Evolutionary conservation across 2,888 invertebrate genomes (phyloP), one percentile per base, ranked within the genome.

Genomic region (Neoascia interrupta): DNA sequence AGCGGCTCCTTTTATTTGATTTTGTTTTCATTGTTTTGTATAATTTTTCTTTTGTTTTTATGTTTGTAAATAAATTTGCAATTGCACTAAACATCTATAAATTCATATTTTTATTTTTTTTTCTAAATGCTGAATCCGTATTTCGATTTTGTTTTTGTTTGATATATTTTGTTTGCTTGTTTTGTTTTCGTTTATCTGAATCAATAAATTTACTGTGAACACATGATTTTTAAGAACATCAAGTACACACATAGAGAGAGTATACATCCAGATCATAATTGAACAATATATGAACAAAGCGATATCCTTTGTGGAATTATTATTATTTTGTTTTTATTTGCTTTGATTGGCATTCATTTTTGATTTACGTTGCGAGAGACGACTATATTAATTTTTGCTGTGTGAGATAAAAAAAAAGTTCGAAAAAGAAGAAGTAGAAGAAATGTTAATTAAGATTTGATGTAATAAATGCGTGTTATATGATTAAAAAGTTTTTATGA

Each of bases 241-340:
- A 69, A 74, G 74, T 61, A 58, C 39, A 70, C 70, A 75, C 63
- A 26, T 64, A 58, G 73, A 68, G 74, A 60, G 49, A 54, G 23
- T 64, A 53, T 66, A 76, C 72, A 76, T 76, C 76, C 76, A 76
- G 72, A 76, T 76, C 76, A 58, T 76, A 72, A 58, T 45, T 58
- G 31, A 69, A 75, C n/a, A n/a, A n/a, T n/a, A 56, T 63, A 56
- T 63, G 64, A 76, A 76, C 53, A 66, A 51, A 76, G 60, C 60
- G 60, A 49, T 76, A 75, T 75, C 75, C 75, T 61, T 69, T 69
- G 70, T 60, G 60, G 72, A 72, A 53, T 60, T 58, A n/a, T n/a
- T n/a, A n/a, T n/a, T 54, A 39, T 49, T 21, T 36, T n/a, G n/a
- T n/a, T n/a, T n/a, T n/a, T n/a, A n/a, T n/a, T n/a, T n/a, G n/a